Base-by-base conservation (phyloP, 2,113 vertebrate species). In the Passer domesticus region DNA sequence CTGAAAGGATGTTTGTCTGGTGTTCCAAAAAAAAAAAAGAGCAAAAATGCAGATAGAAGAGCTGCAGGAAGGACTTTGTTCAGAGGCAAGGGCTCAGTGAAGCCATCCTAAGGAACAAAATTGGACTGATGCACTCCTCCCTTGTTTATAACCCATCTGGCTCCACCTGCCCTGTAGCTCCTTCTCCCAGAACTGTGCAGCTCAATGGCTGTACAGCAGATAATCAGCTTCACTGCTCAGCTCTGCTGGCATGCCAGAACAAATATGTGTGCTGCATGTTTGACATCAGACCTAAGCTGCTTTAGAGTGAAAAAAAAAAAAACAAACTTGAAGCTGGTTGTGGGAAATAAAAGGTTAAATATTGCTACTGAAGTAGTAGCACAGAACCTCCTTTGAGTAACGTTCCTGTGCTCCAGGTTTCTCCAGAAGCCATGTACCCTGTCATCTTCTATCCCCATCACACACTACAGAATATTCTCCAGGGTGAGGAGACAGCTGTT, bases 371-470 rank as follows among this genome's bases (percentile, higher is more conserved):
- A 88, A 76, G 15, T 5, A 15, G 24, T 52, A 44, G 8, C 55
- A 41, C 2, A 4, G 80, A 87, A 69, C 35, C n/a, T 60, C 44
- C 16, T 90, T 12, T 3, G 19, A 92, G 16, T 30, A 53, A 70
- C 5, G 20, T 43, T 74, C 83, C 63, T 31, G 28, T 33, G 28
- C 35, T 35, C 33, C 47, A 70, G 9, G 11, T 74, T 95, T 78
- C 79, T 90, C 64, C 49, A 78, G 64, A 64, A 93, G 33, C 56
- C 66, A n/a, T 2, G 0, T 60, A 53, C 44, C 56, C 62, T 92
- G 94, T 94, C 87, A 82, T 92, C 64, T 87, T 69, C 41, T 16
- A 89, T 87, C 77, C 56, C 53, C 69, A 84, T 90, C 83, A 92
- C 62, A 83, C 35, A 4, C 31, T n/a, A 5, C 47, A 28, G 7